Evolutionary conservation across 2,888 invertebrate species (phyloP), one percentile per base, ranked within the genome.

Genomic region (Frankliniella fusca): DNA sequence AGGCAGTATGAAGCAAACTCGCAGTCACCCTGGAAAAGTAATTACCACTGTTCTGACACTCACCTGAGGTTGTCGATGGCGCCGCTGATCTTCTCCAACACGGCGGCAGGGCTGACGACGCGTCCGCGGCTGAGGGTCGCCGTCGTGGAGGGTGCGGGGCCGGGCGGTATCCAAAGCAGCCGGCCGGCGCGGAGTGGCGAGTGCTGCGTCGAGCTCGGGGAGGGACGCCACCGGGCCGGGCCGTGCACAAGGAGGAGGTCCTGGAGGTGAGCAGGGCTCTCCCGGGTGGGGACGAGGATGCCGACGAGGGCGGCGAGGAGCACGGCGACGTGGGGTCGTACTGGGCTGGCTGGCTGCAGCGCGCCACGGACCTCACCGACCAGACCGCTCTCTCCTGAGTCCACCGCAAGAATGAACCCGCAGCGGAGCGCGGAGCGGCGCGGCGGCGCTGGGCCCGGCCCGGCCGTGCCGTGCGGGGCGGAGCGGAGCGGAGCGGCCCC

Each of bases 81-180:
- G n/a, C 23, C 70, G 70, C 1, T 27, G 70, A 76, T 76, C 27
- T 76, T 76, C 27, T 76, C 70, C 70, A 76, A 76, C 70, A 76
- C 70, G 70, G 70, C 70, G 70, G 27, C 70, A 5, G 70, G 27
- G 70, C 27, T 27, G 27, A 10, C 23, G 70, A 23, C 23, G 11
- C 23, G 23, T 0, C 70, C 23, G 70, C 27, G n/a, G 12, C 8
- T 27, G 27, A 27, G 27, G 70, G 23, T 76, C 70, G 70, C 70
- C 70, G 70, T 76, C 70, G 70, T 27, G 70, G 70, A 11, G 23
- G 70, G 10, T 18, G 54, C 27, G 11, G 27, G 23, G 70, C n/a
- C 70, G 1, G 12, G 27, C 23, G 12, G 12, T 23, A 9, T 23
- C 23, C 8, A 2, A 12, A 27, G 9, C 23, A 5, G 27, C 27